Base-by-base conservation (phyloP, 2,888 invertebrate genomes). In the Xestoiulus laeticollis region DNA sequence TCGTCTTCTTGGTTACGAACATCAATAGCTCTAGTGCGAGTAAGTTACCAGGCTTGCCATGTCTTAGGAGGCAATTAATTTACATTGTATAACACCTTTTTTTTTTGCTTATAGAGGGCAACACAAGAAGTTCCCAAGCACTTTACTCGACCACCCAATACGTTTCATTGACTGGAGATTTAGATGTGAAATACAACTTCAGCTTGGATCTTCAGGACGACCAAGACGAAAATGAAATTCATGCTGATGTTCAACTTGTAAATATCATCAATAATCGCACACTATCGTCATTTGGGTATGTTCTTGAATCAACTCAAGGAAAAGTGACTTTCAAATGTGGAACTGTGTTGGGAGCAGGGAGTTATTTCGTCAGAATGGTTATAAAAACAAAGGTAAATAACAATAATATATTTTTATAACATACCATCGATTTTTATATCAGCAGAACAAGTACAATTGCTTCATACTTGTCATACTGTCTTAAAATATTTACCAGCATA, bases 291-390 rank as follows among this genome's bases (percentile, higher is more conserved):
- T 22, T 87, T 43, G 38, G 16, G 26, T 26, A 44, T 32, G 12
- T 30, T 33, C 38, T 87, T 6, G 84, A 82, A 44, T 22, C 83
- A 44, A 22, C 53, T 14, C 30, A 19, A 26, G 87, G 87, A 87
- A 87, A 87, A 82, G 59, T 87, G 12, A 16, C 83, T 14, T 87
- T 87, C 68, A 87, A 87, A n/a, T 87, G 87, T 38, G 87, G 87
- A 44, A 84, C 68, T n/a, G 68, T 87, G 10, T 16, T 87, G n/a
- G 30, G 48, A 22, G 83, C 68, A 30, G 87, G 87, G 12, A n/a
- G 26, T n/a, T 87, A 33, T 48, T 26, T 33, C 26, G 32, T 87
- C 43, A 87, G 48, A 82, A 30, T 87, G 30, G 26, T 2, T 19
- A 30, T 87, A 2, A 84, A 86, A 30, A 8, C 86, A 85, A 85